Evolutionary conservation across 1,140 invertebrate species (phyloP), one percentile per base, ranked within the genome.

Genomic region (Marisa cornuarietis): DNA sequence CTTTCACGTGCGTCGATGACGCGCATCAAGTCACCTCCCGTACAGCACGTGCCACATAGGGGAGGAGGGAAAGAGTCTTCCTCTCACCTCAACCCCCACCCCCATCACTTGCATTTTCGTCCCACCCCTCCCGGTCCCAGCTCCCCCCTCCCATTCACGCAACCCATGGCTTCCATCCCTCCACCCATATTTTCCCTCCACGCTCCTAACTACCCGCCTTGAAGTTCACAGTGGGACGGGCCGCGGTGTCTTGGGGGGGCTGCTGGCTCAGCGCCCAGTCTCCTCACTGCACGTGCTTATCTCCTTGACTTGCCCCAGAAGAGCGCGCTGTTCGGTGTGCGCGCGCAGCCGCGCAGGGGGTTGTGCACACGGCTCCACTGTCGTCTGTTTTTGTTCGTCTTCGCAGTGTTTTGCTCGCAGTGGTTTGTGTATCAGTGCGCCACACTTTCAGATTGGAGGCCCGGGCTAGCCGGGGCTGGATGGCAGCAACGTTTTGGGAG

Each of bases 261-360:
- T 68, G 14, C 71, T 49, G 71, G 31, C 51, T n/a, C 31, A 1
- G 51, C 13, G 51, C 71, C 71, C 51, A 42, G 71, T 22, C 51
- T 72, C 51, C 71, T 51, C 24, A 14, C 22, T 72, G 71, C 31
- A 72, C 31, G 51, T 52, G 31, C 51, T 72, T 72, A 72, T 49
- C 51, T 49, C n/a, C 22, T n/a, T 49, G 31, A 72, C 71, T 22
- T 72, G 11, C 20, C 51, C 51, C 54, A 58, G 0, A 58, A 58
- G 54, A 1, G 54, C 54, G 54, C 11, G 54, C 54, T 2, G 11
- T 18, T 58, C 63, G 18, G 24, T 65, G 63, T 11, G 22, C n/a
- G 66, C 66, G 31, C 31, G n/a, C 13, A 26, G n/a, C 6, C 66
- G 31, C 31, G n/a, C 13, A 26, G n/a, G n/a, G n/a, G n/a, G 24